Evolutionary conservation across 1,140 invertebrate species (phyloP).

Genomic region (Drosophila eugracilis): DNA sequence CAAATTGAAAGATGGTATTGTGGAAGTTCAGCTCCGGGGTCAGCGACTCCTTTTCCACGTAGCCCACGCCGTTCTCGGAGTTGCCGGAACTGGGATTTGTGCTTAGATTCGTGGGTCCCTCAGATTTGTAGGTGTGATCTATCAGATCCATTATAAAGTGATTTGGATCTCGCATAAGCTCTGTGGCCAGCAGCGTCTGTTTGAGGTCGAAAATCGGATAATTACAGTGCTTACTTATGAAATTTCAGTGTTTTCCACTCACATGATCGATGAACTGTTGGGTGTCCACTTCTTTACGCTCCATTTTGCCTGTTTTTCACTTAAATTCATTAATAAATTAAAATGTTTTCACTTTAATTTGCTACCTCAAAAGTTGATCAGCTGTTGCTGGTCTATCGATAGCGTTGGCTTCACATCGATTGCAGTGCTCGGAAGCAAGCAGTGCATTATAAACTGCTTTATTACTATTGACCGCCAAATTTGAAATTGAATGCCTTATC

Average conservation of each 20-base stretch:
- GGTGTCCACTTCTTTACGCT: constrained; percentile 77
- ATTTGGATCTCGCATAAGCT: constrained; percentile 59
- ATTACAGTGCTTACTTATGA: fast-evolving
- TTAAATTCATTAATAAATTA: constrained; percentile 53
- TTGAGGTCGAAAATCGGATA: background rate
- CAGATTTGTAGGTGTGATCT: constrained; percentile 56
- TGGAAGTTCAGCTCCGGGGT: constrained; percentile 71
- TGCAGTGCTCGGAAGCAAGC: background rate
- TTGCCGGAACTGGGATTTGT: constrained; percentile 21
- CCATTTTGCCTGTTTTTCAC: constrained; percentile 54
- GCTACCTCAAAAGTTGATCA: background rate
- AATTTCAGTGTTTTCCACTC: constrained; percentile 2
- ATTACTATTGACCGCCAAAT: background rate
- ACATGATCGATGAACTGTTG: constrained; percentile 79
- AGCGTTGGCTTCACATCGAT: background rate
- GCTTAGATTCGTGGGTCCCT: constrained; percentile 66
- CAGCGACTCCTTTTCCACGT: constrained; percentile 39
- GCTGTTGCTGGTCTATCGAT: no score
- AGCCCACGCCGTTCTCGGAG: constrained; percentile 11
- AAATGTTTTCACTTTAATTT: background rate
- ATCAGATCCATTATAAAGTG: constrained; percentile 76
- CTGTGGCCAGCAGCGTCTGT: constrained; percentile 71
- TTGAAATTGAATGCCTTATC: background rate
- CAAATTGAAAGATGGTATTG: constrained; percentile 72
- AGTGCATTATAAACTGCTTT: background rate